phyloP scores from a whole-genome alignment of 2,113 vertebrate genomes.

The Onychostoma macrolepis region DNA sequence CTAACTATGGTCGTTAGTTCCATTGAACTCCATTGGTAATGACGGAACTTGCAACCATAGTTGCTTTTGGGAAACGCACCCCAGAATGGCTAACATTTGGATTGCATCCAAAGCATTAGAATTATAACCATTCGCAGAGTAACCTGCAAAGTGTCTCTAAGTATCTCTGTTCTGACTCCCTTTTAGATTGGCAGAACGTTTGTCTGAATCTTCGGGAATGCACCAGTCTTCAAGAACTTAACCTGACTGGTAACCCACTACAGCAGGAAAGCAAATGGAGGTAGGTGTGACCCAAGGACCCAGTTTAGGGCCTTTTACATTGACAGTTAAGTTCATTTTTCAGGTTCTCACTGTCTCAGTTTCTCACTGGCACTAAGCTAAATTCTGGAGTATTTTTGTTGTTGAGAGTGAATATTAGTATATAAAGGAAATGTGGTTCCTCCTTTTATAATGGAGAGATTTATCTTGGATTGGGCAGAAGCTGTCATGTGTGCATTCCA shows the following conservation, averaged over 20 bases:
- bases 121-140: not conserved
- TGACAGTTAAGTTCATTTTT: not conserved
- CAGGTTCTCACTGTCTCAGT: not conserved
- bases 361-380: not conserved
- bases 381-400: not conserved
- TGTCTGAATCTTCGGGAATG: slow-evolving; percentile 77
- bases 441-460: slow-evolving; percentile 32
- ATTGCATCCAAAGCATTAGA: not conserved
- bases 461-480: slow-evolving; percentile 54
- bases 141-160: not conserved
- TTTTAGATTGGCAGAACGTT: slow-evolving; percentile 78
- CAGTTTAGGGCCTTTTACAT: not conserved
- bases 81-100: not conserved
- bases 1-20: no score
- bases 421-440: slow-evolving; percentile 16
- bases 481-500: slow-evolving; percentile 57
- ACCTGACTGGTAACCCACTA: slow-evolving; percentile 85
- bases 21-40: no score
- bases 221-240: slow-evolving; percentile 76
- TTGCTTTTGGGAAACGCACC: no score
- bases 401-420: not conserved
- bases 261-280: slow-evolving; percentile 86
- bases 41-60: no score
- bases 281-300: slow-evolving; percentile 66
- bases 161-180: slow-evolving; percentile 7